phyloP scores from a whole-genome alignment of 2,113 vertebrate species.

The Trinectes maculatus region DNA sequence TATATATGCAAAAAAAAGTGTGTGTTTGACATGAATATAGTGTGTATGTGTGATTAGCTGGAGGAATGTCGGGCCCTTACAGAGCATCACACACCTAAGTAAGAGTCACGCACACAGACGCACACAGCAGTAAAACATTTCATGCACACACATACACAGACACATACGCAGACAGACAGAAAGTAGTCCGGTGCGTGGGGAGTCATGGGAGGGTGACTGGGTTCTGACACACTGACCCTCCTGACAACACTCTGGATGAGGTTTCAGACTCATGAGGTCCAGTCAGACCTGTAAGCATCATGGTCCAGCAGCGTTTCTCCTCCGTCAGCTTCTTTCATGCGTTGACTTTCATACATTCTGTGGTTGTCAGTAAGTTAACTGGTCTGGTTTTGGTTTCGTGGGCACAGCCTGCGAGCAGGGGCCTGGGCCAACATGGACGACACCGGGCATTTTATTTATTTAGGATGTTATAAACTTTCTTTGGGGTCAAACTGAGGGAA shows the following conservation, averaged over 20 bases:
- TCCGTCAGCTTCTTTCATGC: not conserved
- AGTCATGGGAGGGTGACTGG: constrained; percentile 59
- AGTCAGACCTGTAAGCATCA: not conserved
- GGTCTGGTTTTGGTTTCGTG: not conserved
- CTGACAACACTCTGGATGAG: too few relatives aligned
- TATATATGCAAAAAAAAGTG: too few relatives aligned
- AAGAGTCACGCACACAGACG: constrained; percentile 1
- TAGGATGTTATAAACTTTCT: too few relatives aligned
- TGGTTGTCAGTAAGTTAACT: not conserved
- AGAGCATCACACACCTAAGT: constrained; percentile 22
- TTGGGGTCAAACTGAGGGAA: too few relatives aligned
- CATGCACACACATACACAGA: not conserved
- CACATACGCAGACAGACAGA: not conserved
- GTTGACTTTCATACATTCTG: not conserved
- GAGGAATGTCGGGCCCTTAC: constrained; percentile 50
- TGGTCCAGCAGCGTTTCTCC: not conserved
- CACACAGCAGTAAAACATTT: not conserved
- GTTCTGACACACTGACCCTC: constrained; percentile 65
- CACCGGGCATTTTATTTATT: too few relatives aligned
- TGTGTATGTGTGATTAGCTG: not conserved
- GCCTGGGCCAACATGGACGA: not conserved
- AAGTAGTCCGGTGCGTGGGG: constrained; percentile 13
- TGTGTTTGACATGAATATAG: not conserved
- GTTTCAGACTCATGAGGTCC: not conserved
- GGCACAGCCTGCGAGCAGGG: not conserved